A percentile compares a stretch with the other conserved stretches of the same genome.
Evolutionary conservation across 1,140 invertebrate species (phyloP).

Genomic region (Trichonephila inaurata): DNA sequence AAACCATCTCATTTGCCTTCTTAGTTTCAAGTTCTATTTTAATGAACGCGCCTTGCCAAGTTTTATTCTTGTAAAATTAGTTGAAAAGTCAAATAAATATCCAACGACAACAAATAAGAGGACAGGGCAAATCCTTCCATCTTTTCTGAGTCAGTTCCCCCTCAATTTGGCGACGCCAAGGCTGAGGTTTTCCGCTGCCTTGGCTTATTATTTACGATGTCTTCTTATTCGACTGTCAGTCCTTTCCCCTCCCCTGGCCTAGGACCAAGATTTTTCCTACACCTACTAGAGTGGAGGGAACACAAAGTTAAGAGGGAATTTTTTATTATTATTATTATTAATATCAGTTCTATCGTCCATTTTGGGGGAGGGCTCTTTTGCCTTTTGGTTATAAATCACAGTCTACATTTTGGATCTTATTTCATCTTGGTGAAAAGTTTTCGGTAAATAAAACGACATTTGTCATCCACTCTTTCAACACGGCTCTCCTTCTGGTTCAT

Average conservation of each 20-base stretch:
- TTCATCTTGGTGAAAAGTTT: constrained; percentile 30
- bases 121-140: neutral
- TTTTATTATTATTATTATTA: neutral
- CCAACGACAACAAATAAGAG: neutral
- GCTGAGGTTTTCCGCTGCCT: constrained; percentile 10
- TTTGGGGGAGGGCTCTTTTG: neutral
- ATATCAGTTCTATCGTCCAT: neutral
- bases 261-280: constrained; percentile 15
- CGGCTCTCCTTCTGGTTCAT: constrained; percentile 6
- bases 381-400: constrained; percentile 1
- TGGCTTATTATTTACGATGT: constrained; percentile 46
- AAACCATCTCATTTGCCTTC: no score
- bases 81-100: neutral
- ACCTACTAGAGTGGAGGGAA: constrained; percentile 17
- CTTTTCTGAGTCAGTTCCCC: neutral
- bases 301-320: constrained; percentile 9
- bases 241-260: neutral
- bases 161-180: neutral
- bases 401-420: neutral
- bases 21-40: no score
- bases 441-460: constrained; percentile 47
- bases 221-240: constrained; percentile 1
- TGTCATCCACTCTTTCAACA: constrained; percentile 47
- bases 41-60: neutral
- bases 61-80: neutral